Percentiles rank a stretch among this genome's conserved stretches.
These are phyloP conservation scores for Oreonectes daqikongensis DNA, from an alignment of 2,797 vertebrate species.

Conservation along the genomic window DNA sequence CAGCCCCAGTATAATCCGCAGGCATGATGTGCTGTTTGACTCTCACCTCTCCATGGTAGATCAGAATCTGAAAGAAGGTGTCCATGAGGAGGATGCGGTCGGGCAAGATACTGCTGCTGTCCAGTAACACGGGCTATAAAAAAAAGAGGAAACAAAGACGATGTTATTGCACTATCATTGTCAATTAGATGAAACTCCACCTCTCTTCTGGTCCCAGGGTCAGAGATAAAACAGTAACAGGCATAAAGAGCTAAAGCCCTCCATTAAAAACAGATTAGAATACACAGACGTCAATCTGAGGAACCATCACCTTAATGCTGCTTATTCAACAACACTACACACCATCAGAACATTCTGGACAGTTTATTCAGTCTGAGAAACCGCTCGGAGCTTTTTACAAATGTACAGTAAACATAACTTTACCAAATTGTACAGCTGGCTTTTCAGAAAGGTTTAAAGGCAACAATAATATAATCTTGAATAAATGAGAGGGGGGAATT, in stretches of 20 bases:
- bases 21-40: background rate
- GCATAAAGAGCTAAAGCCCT: constrained; percentile 29
- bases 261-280: constrained; percentile 46
- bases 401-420: constrained; percentile 8
- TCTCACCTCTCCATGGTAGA: constrained; percentile 95
- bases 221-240: constrained; percentile 16
- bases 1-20: background rate
- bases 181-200: constrained; percentile 15
- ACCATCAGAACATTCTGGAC: background rate
- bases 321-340: background rate
- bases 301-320: background rate
- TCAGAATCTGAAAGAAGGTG: constrained; percentile 98
- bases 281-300: constrained; percentile 10
- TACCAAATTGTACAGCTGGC: background rate
- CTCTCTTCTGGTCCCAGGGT: background rate
- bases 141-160: constrained; percentile 28
- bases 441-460: constrained; percentile 1
- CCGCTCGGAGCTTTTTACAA: constrained; percentile 23
- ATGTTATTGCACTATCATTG: constrained; percentile 17
- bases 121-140: constrained; percentile 90
- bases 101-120: constrained; percentile 96
- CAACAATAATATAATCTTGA: constrained; percentile 15
- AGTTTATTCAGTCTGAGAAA: constrained; percentile 1
- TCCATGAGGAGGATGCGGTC: constrained; percentile 98
- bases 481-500: constrained; percentile 4